Conservation (phyloP, 2,888 invertebrate genomes). For the Sinohyriopsis cumingii region DNA sequence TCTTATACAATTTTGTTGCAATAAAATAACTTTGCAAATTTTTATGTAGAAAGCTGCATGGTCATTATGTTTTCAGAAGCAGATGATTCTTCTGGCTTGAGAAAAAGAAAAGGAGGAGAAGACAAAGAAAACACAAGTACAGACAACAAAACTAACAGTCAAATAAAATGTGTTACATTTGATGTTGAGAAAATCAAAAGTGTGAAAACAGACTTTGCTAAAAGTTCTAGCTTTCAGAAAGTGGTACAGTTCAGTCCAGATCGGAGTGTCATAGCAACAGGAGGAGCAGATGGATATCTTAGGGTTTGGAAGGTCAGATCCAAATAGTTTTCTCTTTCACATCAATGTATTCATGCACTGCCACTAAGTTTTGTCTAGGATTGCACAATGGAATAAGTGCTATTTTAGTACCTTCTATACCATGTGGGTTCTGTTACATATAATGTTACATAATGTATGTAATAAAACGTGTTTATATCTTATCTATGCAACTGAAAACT, state of each 20-base stretch:
- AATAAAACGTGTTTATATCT: no score
- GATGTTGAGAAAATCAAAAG: constrained; percentile 65
- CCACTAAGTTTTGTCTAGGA: no score
- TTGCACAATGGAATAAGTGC: no score
- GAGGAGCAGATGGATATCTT: constrained; percentile 90
- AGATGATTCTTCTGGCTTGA: constrained; percentile 5
- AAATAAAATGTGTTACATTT: constrained; percentile 66
- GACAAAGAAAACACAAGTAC: constrained; percentile 12
- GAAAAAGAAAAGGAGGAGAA: constrained; percentile 42
- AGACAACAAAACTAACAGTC: constrained; percentile 10
- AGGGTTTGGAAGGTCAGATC: constrained; percentile 82
- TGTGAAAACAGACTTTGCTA: constrained; percentile 71
- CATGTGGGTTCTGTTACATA: no score
- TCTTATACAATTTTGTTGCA: no score
- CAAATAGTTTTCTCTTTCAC: neutral
- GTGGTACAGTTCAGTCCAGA: constrained; percentile 86
- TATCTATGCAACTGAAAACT: no score
- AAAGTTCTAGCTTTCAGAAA: constrained; percentile 87
- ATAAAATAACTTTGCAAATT: no score
- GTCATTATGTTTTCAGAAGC: constrained; percentile 13
- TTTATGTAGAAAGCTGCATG: no score
- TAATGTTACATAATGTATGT: no score
- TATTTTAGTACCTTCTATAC: no score
- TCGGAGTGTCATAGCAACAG: constrained; percentile 89
- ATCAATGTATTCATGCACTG: no score